Conservation (phyloP, 1,140 invertebrate genomes). For the Brachionus asplanchnoidis region DNA sequence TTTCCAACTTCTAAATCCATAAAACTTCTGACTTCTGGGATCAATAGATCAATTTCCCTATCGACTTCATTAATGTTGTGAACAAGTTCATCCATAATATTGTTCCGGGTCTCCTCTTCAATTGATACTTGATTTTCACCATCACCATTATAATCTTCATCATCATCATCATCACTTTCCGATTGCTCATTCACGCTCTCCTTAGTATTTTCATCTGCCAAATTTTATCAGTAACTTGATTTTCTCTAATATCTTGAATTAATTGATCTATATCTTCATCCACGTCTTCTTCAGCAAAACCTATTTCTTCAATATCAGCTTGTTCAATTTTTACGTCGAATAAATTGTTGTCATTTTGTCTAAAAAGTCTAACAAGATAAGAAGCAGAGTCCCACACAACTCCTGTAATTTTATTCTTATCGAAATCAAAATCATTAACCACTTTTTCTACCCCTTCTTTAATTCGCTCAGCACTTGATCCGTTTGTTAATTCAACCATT, state of each 20-base stretch:
- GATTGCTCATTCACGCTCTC: neutral
- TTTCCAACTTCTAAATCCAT: slow-evolving; percentile 1
- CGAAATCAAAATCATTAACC: neutral
- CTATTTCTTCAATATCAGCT: neutral
- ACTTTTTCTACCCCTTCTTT: neutral
- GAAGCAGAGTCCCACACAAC: neutral
- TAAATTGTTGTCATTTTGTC: neutral
- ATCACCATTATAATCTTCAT: neutral
- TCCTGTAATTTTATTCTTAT: neutral
- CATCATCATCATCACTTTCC: neutral
- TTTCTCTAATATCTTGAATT: neutral
- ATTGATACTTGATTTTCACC: neutral
- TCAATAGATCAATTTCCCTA: neutral
- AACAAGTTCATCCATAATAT: neutral
- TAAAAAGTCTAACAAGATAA: neutral
- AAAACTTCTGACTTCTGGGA: neutral
- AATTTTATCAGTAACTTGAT: neutral
- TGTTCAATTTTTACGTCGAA: neutral
- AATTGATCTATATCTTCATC: neutral
- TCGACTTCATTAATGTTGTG: neutral
- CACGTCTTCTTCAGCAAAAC: neutral
- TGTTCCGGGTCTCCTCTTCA: neutral
- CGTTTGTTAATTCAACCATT: neutral
- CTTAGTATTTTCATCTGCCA: neutral
- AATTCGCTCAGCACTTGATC: neutral